These are phyloP conservation scores for Tricholauxania praeusta DNA, from an alignment of 2,888 invertebrate species.

Conservation along the genomic window DNA sequence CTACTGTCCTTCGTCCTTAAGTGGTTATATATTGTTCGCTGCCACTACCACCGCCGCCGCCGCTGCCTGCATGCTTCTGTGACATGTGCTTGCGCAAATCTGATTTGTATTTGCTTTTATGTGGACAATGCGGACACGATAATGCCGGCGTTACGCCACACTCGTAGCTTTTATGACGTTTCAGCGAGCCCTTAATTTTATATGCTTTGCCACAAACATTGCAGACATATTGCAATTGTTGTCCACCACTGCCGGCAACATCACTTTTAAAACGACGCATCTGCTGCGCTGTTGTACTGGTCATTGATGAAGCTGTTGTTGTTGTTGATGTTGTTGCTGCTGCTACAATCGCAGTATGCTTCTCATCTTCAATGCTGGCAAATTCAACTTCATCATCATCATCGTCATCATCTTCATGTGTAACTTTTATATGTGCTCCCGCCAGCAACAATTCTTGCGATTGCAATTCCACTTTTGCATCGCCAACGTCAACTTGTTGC, in stretches of 20 bases:
- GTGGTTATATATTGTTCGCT: constrained; percentile 33
- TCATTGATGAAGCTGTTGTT: constrained; percentile 48
- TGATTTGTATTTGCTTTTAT: constrained; percentile 67
- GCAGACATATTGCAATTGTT: constrained; percentile 70
- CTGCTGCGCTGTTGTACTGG: constrained; percentile 24
- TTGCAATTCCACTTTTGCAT: constrained; percentile 36
- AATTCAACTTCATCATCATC: constrained; percentile 46
- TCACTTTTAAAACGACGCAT: constrained; percentile 28
- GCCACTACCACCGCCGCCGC: constrained; percentile 33
- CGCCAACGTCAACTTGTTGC: constrained; percentile 30
- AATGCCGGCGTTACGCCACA: constrained; percentile 70
- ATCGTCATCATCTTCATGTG: constrained; percentile 41
- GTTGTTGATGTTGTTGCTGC: constrained; percentile 29
- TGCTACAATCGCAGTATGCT: constrained; percentile 24
- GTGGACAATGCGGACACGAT: constrained; percentile 64
- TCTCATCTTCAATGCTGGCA: constrained; percentile 17
- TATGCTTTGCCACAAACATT: constrained; percentile 85
- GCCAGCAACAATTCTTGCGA: constrained; percentile 38
- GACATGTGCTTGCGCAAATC: constrained; percentile 66
- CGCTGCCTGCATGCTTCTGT: constrained; percentile 59
- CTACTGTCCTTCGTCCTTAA: neutral
- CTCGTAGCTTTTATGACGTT: constrained; percentile 81
- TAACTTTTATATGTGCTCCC: constrained; percentile 38
- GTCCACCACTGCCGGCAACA: neutral
- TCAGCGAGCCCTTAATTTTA: constrained; percentile 83